Conservation (phyloP, 53 echinoderm and acorn worm species). For the Echinometra lucunter region DNA sequence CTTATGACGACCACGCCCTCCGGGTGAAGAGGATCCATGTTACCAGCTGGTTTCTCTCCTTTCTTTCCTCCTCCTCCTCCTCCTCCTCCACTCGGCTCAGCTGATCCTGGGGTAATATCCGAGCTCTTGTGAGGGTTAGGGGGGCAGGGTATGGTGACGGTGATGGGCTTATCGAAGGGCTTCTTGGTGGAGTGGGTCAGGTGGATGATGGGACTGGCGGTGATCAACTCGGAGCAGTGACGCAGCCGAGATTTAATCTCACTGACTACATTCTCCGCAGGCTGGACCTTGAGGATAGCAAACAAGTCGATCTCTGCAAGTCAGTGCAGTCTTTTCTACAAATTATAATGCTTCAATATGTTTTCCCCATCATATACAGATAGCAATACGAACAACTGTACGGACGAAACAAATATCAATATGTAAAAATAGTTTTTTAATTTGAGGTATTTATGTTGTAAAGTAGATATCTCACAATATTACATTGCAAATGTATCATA, state of each 20-base stretch:
- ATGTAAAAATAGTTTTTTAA: no score
- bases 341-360: no score
- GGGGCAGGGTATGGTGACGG: conserved; percentile 89
- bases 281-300: no score
- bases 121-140: conserved; percentile 89
- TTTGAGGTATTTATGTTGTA: no score
- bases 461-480: no score
- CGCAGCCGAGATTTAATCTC: conserved; percentile 88
- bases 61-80: conserved; percentile 68
- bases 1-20: conserved; percentile 88
- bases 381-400: no score
- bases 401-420: no score
- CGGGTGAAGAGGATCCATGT: conserved; percentile 76
- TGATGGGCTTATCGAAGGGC: conserved; percentile 86
- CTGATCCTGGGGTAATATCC: conserved; percentile 2
- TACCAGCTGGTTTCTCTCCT: conserved; percentile 43
- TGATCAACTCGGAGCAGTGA: conserved; percentile 93
- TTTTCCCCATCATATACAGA: no score
- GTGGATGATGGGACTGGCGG: conserved; percentile 91
- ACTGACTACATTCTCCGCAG: conserved; percentile 90
- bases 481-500: no score
- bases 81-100: background rate
- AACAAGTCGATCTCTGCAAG: no score
- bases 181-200: conserved; percentile 84
- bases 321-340: no score